A percentile compares a stretch with the other conserved stretches of the same genome.
Conservation (phyloP, 2,888 invertebrate species). For the Pomacea canaliculata region DNA sequence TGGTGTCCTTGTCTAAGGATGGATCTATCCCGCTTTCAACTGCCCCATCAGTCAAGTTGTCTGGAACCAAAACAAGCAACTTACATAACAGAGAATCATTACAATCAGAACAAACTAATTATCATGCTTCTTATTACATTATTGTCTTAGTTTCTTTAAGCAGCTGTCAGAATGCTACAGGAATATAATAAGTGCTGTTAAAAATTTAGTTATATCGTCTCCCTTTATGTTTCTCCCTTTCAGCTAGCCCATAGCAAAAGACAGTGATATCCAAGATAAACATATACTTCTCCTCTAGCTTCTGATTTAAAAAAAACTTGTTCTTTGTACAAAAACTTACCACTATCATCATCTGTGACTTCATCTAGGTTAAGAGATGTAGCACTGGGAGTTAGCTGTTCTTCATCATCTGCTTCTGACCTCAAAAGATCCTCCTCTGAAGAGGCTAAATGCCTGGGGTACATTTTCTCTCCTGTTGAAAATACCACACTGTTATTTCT, state of each 20-base stretch:
- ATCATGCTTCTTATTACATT: too few relatives aligned
- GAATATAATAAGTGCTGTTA: too few relatives aligned
- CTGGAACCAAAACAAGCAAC: background rate
- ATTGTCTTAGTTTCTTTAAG: too few relatives aligned
- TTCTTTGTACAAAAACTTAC: background rate
- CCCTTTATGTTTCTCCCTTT: too few relatives aligned
- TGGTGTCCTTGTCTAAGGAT: constrained; percentile 54
- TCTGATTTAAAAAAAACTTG: too few relatives aligned
- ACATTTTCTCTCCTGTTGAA: constrained; percentile 58
- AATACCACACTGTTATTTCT: background rate
- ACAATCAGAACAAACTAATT: too few relatives aligned
- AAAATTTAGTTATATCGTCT: too few relatives aligned
- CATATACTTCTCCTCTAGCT: too few relatives aligned
- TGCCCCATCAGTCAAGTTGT: constrained; percentile 41
- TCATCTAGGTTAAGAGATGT: constrained; percentile 23
- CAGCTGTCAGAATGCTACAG: too few relatives aligned
- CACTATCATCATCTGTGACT: constrained; percentile 26
- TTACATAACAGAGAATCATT: too few relatives aligned
- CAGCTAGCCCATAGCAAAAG: too few relatives aligned
- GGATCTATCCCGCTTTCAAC: constrained; percentile 22
- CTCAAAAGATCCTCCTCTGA: constrained; percentile 51
- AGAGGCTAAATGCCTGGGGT: constrained; percentile 38
- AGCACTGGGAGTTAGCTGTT: constrained; percentile 50
- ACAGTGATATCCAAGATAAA: too few relatives aligned
- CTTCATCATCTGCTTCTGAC: constrained; percentile 52